Percentiles rank a stretch among this genome's conserved stretches.
These are phyloP conservation scores for Drosophila infuscata DNA, from an alignment of 2,888 invertebrate species.

Conservation along the genomic window DNA sequence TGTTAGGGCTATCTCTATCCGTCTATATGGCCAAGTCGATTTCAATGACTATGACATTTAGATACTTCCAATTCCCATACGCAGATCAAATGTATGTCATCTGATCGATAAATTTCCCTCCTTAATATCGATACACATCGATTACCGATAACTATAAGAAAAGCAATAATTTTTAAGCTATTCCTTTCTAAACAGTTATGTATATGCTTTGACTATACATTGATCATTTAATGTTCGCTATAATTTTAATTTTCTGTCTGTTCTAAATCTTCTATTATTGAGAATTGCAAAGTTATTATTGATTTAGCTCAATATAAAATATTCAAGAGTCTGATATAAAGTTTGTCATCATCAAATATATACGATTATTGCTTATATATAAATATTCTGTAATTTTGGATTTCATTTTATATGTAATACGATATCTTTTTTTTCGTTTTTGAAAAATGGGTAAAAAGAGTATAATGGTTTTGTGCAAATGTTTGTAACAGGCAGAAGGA, in stretches of 20 bases:
- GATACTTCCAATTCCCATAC: background rate
- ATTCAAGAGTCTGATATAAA: background rate
- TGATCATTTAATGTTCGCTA: background rate
- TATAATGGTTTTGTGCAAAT: no score
- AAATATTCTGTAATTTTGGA: background rate
- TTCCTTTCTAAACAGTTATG: background rate
- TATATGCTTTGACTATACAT: background rate
- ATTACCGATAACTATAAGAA: background rate
- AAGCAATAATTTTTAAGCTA: background rate
- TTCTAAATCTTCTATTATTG: background rate
- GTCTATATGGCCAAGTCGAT: background rate
- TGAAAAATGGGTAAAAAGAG: no score
- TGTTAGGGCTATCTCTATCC: no score
- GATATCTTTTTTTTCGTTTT: background rate
- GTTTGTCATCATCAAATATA: background rate
- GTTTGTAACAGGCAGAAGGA: no score
- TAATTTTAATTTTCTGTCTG: background rate
- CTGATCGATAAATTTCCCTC: background rate
- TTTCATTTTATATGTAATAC: background rate
- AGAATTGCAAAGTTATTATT: background rate
- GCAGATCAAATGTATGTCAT: background rate
- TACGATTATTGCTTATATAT: background rate
- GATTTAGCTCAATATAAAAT: no score
- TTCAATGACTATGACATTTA: background rate
- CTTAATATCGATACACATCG: background rate